phyloP scores from a whole-genome alignment of 2,888 invertebrate genomes.

The Hermaeophaga mercurialis region DNA sequence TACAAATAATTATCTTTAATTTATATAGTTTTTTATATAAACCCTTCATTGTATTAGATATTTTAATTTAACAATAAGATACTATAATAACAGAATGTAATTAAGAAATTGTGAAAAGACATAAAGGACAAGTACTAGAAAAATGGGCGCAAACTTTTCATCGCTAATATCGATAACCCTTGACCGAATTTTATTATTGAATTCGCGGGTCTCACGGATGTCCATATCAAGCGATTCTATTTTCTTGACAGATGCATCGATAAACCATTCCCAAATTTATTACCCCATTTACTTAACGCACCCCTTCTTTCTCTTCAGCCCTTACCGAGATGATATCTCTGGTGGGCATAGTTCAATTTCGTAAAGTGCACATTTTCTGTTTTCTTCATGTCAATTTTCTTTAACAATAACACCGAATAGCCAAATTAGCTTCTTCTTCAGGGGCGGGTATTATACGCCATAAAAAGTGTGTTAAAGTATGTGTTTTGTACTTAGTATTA shows the following conservation, averaged over 20 bases:
- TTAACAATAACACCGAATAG: background rate
- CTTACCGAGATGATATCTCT: background rate
- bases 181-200: slow-evolving; percentile 4
- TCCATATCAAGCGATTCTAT: background rate
- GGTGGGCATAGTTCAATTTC: background rate
- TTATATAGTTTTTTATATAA: no score
- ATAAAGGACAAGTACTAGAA: no score
- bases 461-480: no score
- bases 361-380: background rate
- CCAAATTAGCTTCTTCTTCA: background rate
- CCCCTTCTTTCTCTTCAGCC: background rate
- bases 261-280: slow-evolving; percentile 2
- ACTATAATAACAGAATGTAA: no score
- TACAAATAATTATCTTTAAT: no score
- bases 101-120: no score
- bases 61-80: no score
- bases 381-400: background rate
- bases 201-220: background rate
- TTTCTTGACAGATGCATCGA: slow-evolving; percentile 4
- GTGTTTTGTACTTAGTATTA: no score
- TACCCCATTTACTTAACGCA: background rate
- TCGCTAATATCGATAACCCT: background rate
- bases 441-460: no score
- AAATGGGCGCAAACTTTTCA: background rate
- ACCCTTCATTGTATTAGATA: no score